Evolutionary conservation across 2,797 vertebrate species (phyloP).

Genomic region (Halcyon badia): DNA sequence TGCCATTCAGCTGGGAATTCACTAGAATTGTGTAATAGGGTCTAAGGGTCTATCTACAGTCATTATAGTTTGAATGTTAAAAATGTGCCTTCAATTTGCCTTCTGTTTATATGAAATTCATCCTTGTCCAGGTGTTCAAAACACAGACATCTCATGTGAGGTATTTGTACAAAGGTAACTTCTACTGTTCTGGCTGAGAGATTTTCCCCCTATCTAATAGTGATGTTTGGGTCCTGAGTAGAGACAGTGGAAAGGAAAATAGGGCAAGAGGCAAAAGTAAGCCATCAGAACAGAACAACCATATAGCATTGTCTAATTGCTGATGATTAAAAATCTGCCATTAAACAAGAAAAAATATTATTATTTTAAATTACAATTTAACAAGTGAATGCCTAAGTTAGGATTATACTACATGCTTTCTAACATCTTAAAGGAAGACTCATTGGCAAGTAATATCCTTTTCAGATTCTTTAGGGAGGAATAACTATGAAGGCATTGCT

Average conservation of each 20-base stretch:
- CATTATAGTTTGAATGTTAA: not conserved
- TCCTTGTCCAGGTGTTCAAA: not conserved
- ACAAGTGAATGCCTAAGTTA: not conserved
- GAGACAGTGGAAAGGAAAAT: not conserved
- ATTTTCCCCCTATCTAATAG: not conserved
- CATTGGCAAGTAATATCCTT: slow-evolving; percentile 21
- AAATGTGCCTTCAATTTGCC: not conserved
- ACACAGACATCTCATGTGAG: not conserved
- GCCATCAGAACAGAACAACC: not conserved
- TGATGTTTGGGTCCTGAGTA: not conserved
- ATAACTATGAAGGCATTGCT: not conserved
- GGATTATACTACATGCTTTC: not conserved
- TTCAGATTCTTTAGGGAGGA: slow-evolving; percentile 21
- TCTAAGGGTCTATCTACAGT: not conserved
- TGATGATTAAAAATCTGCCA: not conserved
- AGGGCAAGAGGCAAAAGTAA: not conserved
- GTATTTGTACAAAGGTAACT: not conserved
- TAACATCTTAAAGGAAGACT: slow-evolving; percentile 16
- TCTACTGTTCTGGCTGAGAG: not conserved
- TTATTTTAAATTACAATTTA: not conserved
- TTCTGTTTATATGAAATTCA: not conserved
- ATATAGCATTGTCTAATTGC: not conserved
- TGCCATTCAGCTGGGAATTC: not conserved
- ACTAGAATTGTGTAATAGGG: not conserved
- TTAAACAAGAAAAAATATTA: not conserved